Conservation (phyloP, 2,113 vertebrate genomes). For the Xenus cinereus region DNA sequence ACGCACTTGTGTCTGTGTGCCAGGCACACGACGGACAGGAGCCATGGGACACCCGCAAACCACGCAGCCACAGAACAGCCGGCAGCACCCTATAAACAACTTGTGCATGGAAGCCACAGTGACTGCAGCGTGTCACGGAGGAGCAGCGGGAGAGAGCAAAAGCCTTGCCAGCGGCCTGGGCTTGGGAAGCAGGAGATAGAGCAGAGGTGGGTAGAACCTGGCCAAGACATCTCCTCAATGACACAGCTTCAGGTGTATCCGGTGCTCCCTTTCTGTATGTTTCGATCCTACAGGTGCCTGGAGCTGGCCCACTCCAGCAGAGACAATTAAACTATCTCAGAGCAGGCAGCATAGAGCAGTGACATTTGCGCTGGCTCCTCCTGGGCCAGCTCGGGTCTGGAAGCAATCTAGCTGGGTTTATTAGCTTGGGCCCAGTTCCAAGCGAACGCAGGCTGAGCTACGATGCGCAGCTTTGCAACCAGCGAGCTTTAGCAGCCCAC, state of each 20-base stretch:
- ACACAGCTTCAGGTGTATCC: neutral
- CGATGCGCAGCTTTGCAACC: neutral
- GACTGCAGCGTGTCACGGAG: neutral
- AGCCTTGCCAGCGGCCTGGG: neutral
- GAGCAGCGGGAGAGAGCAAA: neutral
- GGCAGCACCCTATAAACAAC: neutral
- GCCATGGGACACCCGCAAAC: neutral
- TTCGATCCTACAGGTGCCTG: neutral
- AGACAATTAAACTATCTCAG: neutral
- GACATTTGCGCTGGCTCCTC: constrained; percentile 34
- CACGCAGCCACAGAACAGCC: neutral
- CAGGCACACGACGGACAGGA: neutral
- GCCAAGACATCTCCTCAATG: neutral
- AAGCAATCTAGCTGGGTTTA: constrained; percentile 43
- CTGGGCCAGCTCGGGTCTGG: constrained; percentile 23
- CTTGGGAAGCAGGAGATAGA: neutral
- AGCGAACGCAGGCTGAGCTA: neutral
- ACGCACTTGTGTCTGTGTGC: rapidly evolving
- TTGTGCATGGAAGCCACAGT: neutral
- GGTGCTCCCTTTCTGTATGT: neutral
- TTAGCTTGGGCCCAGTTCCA: constrained; percentile 43
- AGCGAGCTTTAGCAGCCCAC: neutral
- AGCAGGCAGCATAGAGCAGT: neutral
- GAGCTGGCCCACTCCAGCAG: neutral
- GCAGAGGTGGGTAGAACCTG: neutral